phyloP scores from a whole-genome alignment of 2,888 invertebrate genomes.

The Apodemia zela region DNA sequence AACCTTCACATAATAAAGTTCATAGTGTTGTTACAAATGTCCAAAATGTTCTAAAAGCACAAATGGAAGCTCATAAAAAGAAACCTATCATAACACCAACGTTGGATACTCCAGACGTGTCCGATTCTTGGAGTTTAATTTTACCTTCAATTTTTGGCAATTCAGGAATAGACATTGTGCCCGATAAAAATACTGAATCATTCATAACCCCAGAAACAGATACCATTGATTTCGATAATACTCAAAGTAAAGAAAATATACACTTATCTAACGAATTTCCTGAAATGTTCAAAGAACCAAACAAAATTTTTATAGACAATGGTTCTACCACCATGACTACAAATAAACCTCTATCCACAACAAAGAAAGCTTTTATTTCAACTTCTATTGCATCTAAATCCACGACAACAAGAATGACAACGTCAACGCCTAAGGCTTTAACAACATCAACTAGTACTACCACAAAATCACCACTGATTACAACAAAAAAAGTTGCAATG shows the following conservation, averaged over 20 bases:
- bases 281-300: constrained; percentile 18
- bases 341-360: constrained; percentile 22
- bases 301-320: constrained; percentile 15
- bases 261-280: constrained; percentile 32
- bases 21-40: constrained; percentile 91
- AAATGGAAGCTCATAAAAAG: constrained; percentile 84
- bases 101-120: constrained; percentile 86
- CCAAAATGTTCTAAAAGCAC: constrained; percentile 90
- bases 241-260: constrained; percentile 32
- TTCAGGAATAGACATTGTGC: constrained; percentile 81
- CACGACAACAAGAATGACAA: constrained; percentile 34
- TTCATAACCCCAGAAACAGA: constrained; percentile 68
- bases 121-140: constrained; percentile 90
- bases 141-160: constrained; percentile 89
- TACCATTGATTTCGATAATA: constrained; percentile 51
- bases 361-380: constrained; percentile 36
- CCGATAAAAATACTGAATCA: constrained; percentile 67
- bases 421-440: constrained; percentile 33
- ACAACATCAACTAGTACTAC: constrained; percentile 35
- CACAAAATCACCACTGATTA: constrained; percentile 30
- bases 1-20: constrained; percentile 84
- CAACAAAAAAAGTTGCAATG: constrained; percentile 19
- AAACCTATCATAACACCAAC: constrained; percentile 64
- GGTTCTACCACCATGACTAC: constrained; percentile 4
- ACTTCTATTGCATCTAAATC: constrained; percentile 31